phyloP scores from a whole-genome alignment of 2,888 invertebrate species.

The Spisula solida region DNA sequence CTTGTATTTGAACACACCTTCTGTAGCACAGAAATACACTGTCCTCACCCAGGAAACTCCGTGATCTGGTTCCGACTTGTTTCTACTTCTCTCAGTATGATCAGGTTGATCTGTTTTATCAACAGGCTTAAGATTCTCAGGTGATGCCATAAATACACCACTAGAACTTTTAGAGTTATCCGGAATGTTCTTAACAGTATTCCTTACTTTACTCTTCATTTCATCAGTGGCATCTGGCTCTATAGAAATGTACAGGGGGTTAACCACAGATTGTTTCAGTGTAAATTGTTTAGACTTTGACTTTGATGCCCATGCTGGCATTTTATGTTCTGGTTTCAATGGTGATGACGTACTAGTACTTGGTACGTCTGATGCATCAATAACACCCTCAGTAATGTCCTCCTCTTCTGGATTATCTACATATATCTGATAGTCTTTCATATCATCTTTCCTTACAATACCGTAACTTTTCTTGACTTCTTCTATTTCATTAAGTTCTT shows the following conservation, averaged over 20 bases:
- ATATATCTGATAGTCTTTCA: conserved; percentile 65
- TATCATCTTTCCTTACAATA: background rate
- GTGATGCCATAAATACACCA: conserved; percentile 41
- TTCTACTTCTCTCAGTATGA: background rate
- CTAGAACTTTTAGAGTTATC: background rate
- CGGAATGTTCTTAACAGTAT: conserved; percentile 35
- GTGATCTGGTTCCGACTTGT: background rate
- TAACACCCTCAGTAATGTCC: background rate
- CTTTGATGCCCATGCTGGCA: background rate
- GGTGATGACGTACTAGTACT: background rate
- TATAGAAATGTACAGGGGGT: conserved; percentile 51
- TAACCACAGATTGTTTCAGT: background rate
- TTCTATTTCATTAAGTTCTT: conserved; percentile 52
- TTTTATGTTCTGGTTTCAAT: too few relatives aligned
- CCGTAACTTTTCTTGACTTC: conserved; percentile 22
- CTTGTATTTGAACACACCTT: conserved; percentile 53
- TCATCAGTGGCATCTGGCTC: conserved; percentile 42
- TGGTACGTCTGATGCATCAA: background rate
- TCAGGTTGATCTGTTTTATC: background rate
- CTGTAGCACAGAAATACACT: conserved; percentile 51
- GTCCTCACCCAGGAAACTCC: conserved; percentile 36
- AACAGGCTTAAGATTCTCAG: background rate
- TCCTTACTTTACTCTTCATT: conserved; percentile 47
- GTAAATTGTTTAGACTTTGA: background rate
- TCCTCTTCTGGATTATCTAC: conserved; percentile 68